Evolutionary conservation across 53 echinoderm and acorn worm species (phyloP).

Genomic region (Arbacia lixula): DNA sequence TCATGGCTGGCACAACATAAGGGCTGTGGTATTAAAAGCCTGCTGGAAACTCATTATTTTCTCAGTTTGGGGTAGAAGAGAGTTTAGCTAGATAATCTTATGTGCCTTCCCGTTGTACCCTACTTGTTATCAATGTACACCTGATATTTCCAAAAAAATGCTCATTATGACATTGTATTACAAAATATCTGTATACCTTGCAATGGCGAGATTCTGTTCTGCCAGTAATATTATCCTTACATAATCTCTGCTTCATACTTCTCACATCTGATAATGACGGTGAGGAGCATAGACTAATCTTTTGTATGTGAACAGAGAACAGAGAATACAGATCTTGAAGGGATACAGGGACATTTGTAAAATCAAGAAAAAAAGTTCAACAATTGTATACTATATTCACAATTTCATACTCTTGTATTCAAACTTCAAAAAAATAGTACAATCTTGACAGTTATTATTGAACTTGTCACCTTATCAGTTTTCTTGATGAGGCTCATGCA

Average conservation of each 20-base stretch:
- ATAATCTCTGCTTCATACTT: conserved; percentile 35
- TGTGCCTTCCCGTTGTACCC: conserved; percentile 52
- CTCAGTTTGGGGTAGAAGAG: conserved; percentile 43
- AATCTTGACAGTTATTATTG: conserved; percentile 25
- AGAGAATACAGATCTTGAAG: no score
- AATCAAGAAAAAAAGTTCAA: no score
- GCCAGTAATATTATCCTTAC: conserved; percentile 21
- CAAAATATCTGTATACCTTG: conserved; percentile 30
- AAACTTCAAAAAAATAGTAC: conserved; percentile 31
- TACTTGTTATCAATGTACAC: conserved; percentile 18
- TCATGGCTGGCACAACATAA: not conserved
- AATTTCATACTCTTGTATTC: conserved; percentile 57
- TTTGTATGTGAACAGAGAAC: conserved; percentile 31
- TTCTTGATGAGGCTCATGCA: conserved; percentile 50
- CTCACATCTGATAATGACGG: conserved; percentile 20
- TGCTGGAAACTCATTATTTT: no score
- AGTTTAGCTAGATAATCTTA: conserved; percentile 56
- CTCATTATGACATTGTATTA: not conserved
- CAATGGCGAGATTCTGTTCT: conserved; percentile 37
- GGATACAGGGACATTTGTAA: no score
- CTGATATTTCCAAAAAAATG: conserved; percentile 23
- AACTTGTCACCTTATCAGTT: conserved; percentile 40
- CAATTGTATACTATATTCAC: conserved; percentile 31
- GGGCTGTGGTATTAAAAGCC: no score
- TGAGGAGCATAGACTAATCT: conserved; percentile 4